Base-by-base conservation (phyloP, 2,113 vertebrate genomes). In the Clupea harengus region DNA sequence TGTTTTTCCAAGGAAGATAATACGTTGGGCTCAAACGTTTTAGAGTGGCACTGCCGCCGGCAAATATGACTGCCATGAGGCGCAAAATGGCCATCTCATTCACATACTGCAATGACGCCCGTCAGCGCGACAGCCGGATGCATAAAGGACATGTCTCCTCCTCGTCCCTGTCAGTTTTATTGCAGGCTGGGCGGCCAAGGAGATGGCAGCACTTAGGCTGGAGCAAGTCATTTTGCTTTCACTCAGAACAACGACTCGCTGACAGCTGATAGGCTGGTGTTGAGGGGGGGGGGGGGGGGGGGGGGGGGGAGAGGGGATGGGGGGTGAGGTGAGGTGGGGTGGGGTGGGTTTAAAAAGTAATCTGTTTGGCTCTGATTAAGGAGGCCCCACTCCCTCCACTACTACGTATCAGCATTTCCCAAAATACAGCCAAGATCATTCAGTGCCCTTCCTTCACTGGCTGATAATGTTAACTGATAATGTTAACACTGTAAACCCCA, bases 131-230 rank as follows among this genome's bases (percentile, higher is more conserved):
- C 82, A 32, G 67, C 87, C 8, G 22, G 50, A 78, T 45, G 85
- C 88, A 82, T 15, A 72, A 88, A 67, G 85, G 86, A 87, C 83
- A 81, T 81, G 64, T 90, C 83, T 87, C 86, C 47, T 84, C 86
- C 47, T 84, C 87, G 90, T 84, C 72, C n/a, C 82, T 87, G 90
- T 92, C 89, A 90, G 89, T 78, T 86, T 88, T 89, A 91, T 89
- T 86, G 88, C 85, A 32, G 82, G 84, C 75, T 39, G 81, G 39
- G 25, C 25, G n/a, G 64, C 7, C 47, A 32, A 82, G 83, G 85
- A 90, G 90, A 93, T 85, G 85, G 88, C 89, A 86, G 89, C 90
- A 92, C 90, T 93, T 90, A 92, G 88, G 86, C 54, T 32, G 9
- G 64, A 46, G 10, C 13, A 11, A 88, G 86, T 84, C 89, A 88